These are phyloP conservation scores for Drosophila merina DNA, from an alignment of 2,888 invertebrate species.

Conservation along the genomic window DNA sequence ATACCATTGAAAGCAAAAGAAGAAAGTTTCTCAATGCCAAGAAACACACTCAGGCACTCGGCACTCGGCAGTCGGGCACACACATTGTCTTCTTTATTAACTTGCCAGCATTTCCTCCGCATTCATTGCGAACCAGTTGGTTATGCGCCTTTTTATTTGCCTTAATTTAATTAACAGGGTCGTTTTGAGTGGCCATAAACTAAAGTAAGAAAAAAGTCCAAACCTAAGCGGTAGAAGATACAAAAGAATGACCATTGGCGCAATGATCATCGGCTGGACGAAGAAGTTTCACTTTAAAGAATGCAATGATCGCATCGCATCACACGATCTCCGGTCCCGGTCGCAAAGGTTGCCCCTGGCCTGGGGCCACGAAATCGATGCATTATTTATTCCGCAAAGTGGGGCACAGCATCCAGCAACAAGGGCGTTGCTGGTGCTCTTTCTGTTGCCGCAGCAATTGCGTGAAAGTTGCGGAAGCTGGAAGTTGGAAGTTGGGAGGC, in stretches of 20 bases:
- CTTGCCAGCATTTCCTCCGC: slow-evolving; percentile 48
- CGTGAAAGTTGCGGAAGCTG: slow-evolving; percentile 76
- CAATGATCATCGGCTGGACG: slow-evolving; percentile 32
- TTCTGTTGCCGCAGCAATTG: slow-evolving; percentile 51
- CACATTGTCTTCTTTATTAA: slow-evolving; percentile 48
- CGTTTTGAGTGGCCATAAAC: slow-evolving; percentile 56
- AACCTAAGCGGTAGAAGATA: slow-evolving; percentile 25
- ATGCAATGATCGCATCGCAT: slow-evolving; percentile 57
- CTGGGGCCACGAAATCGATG: slow-evolving; percentile 36
- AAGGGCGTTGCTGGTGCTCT: slow-evolving; percentile 54
- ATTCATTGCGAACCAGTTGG: slow-evolving; percentile 55
- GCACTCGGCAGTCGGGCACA: background rate
- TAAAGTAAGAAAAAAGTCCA: slow-evolving; percentile 11
- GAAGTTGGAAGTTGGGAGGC: slow-evolving; percentile 41
- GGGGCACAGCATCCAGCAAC: slow-evolving; percentile 47
- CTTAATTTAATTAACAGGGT: slow-evolving; percentile 72
- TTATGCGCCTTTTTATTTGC: slow-evolving; percentile 68
- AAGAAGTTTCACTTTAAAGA: slow-evolving; percentile 76
- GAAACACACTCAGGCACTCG: background rate
- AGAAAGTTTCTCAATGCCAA: slow-evolving; percentile 70
- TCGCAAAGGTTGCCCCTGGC: slow-evolving; percentile 35
- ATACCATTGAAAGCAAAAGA: slow-evolving; percentile 74
- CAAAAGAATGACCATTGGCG: slow-evolving; percentile 24
- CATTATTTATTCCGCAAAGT: slow-evolving; percentile 63
- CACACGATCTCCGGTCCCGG: slow-evolving; percentile 20